These are phyloP conservation scores for Phaethon lepturus DNA, from an alignment of 2,113 vertebrate species.

Conservation along the genomic window DNA sequence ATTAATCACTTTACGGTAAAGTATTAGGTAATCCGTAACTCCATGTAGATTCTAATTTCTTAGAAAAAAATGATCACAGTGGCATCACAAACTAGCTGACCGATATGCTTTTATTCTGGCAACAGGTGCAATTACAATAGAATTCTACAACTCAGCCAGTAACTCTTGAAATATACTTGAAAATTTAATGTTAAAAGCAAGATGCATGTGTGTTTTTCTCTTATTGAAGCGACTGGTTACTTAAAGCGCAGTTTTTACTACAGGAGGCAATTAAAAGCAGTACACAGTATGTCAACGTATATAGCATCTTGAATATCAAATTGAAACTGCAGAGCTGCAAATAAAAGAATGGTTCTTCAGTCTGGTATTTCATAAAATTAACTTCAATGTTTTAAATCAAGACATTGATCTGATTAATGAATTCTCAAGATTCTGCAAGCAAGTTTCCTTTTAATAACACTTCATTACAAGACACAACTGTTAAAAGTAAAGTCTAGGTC, in stretches of 20 bases:
- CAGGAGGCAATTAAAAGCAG: background rate
- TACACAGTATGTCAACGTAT: background rate
- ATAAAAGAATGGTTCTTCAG: background rate
- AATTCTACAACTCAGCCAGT: background rate
- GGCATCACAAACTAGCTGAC: background rate
- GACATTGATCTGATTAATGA: background rate
- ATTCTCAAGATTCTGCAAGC: background rate
- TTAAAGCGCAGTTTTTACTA: background rate
- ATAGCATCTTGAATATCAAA: background rate
- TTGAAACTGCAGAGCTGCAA: background rate
- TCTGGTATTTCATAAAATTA: background rate
- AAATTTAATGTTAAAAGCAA: background rate
- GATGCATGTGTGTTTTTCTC: fast-evolving
- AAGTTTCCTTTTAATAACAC: background rate
- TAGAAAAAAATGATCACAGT: background rate
- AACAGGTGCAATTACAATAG: background rate
- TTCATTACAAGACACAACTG: background rate
- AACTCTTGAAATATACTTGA: background rate
- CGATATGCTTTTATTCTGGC: background rate
- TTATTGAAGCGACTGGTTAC: background rate
- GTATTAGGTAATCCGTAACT: background rate
- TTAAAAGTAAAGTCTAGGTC: background rate
- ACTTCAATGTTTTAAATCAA: background rate
- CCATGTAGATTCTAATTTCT: background rate
- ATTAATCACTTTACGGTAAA: background rate